phyloP scores from a whole-genome alignment of 2,113 vertebrate species.

The Stomatorhinus ivindoensis region DNA sequence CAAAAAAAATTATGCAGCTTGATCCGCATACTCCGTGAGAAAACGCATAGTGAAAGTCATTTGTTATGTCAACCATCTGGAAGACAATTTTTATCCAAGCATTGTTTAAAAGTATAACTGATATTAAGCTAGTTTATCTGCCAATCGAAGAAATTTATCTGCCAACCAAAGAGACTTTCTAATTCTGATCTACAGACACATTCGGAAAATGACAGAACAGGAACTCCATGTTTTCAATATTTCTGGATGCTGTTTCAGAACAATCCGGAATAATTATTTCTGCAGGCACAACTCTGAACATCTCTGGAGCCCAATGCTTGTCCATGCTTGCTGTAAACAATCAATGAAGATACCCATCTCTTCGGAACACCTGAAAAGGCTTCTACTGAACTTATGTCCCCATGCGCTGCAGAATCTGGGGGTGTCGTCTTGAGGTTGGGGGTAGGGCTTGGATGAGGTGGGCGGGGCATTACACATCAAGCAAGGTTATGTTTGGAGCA shows the following conservation, averaged over 20 bases:
- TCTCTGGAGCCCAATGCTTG: background rate
- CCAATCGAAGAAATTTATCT: background rate
- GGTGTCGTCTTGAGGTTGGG: background rate
- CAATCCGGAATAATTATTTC: background rate
- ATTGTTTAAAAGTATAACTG: background rate
- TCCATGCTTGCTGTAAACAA: background rate
- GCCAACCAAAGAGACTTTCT: constrained; percentile 25
- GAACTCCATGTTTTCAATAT: background rate
- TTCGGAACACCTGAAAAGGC: background rate
- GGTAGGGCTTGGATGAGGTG: background rate
- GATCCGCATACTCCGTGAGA: background rate
- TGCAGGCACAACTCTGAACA: background rate
- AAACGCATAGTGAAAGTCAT: background rate
- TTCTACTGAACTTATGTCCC: background rate
- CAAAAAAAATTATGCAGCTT: background rate
- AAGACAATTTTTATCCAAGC: background rate
- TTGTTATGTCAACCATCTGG: background rate
- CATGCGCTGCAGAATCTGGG: background rate
- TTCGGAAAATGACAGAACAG: background rate
- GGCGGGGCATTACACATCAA: background rate
- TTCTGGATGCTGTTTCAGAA: background rate
- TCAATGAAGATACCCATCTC: background rate
- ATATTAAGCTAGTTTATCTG: background rate
- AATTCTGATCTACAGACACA: background rate
- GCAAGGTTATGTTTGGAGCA: constrained; percentile 42